These are phyloP conservation scores for Echinarachnius parma DNA, from an alignment of 53 echinoderm and acorn worm species.

Conservation along the genomic window DNA sequence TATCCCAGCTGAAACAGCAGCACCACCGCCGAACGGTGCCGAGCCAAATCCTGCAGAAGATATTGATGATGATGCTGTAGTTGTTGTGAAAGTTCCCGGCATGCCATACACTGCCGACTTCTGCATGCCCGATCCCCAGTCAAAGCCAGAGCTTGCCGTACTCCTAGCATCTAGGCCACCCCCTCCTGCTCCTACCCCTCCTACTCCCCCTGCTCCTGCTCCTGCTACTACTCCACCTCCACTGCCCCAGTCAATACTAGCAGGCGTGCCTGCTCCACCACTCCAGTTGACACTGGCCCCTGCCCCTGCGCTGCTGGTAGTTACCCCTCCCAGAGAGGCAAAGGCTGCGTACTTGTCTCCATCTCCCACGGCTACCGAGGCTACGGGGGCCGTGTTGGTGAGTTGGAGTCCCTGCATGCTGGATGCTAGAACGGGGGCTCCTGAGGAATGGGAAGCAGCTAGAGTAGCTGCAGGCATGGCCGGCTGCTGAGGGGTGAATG, in stretches of 20 bases:
- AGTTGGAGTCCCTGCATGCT: conserved; percentile 37
- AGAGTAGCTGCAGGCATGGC: conserved; percentile 44
- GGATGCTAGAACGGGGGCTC: conserved; percentile 20
- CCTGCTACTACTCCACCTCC: conserved; percentile 14
- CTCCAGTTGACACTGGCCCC: conserved; percentile 41
- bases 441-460: conserved; percentile 26
- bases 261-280: conserved; percentile 28
- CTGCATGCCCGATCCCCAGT: conserved; percentile 62
- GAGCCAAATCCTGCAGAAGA: not conserved
- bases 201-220: conserved; percentile 15
- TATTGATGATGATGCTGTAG: not conserved
- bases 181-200: too few species aligned
- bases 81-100: conserved; percentile 13
- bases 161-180: conserved; percentile 17
- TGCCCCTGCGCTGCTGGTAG: not conserved
- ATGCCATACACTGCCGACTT: conserved; percentile 46
- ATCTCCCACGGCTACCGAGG: conserved; percentile 2
- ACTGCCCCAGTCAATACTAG: conserved; percentile 32
- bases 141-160: conserved; percentile 41
- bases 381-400: conserved; percentile 35
- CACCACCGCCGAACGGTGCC: conserved; percentile 19
- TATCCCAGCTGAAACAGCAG: too few species aligned
- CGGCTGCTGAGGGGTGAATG: conserved; percentile 37
- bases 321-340: conserved; percentile 26
- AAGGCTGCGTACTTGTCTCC: conserved; percentile 81